Base-by-base conservation (phyloP, 2,888 invertebrate genomes). In the Oasisia sp. region DNA sequence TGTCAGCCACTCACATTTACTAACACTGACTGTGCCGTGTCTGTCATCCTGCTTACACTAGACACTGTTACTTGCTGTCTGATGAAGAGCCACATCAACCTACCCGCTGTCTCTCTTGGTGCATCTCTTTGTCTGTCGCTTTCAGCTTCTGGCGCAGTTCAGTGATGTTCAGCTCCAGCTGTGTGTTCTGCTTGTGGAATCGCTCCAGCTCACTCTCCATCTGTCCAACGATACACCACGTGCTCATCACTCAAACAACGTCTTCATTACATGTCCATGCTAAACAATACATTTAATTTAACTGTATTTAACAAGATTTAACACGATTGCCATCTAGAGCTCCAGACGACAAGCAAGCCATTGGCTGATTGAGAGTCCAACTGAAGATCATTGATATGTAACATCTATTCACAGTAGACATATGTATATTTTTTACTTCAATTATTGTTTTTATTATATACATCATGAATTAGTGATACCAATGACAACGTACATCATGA, bases 181-280 rank as follows among this genome's bases (percentile, higher is more conserved):
- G 97, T 8, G 97, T 97, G 95, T 98, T 98, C 95, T 97, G 97
- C 96, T 98, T 98, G 96, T 98, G 97, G 93, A 98, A 97, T 94
- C 97, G 97, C 95, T 98, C 98, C 95, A 98, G 96, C 94, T 98
- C 98, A 90, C 97, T 97, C 96, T 98, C 98, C 98, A 98, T 98
- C 96, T 97, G 94, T 32, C 27, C 93, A 93, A 91, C 19, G 19
- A 38, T 27, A 91, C 19, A 38, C 44, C 74, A 91, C 27, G 38
- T 32, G n/a, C 14, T 92, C 8, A 91, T 9, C 12, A 91, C 45
- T 50, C 50, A 50, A 12, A 50, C 45, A 1, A 45, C 50, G 50
- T 50, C 14, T 50, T 50, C 50, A 7, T 50, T 50, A 50, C 50
- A 50, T 7, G 50, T 7, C 50, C 50, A 50, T 50, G 50, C 1